Evolutionary conservation across 1,140 invertebrate species (phyloP).

Genomic region (Sarcophaga peregrina): DNA sequence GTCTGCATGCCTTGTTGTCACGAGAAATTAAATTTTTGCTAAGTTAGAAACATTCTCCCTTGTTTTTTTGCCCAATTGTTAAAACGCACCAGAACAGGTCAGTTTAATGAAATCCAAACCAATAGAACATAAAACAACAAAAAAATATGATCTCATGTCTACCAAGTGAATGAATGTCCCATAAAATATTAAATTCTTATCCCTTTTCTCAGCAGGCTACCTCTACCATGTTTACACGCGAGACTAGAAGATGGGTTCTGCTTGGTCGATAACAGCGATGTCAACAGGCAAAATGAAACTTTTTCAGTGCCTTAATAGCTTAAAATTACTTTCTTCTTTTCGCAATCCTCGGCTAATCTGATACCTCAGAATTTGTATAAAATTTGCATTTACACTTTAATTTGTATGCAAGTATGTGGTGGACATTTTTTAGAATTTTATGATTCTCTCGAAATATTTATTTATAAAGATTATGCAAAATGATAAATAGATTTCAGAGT

Average conservation of each 20-base stretch:
- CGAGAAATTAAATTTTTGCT: neutral
- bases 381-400: too few species aligned
- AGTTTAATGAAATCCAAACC: neutral
- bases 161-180: constrained; percentile 6
- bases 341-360: too few species aligned
- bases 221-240: constrained; percentile 7
- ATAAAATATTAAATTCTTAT: neutral
- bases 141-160: constrained; percentile 15
- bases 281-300: too few species aligned
- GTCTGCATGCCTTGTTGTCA: neutral
- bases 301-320: too few species aligned
- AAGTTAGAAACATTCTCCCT: neutral
- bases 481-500: too few species aligned
- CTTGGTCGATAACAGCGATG: neutral
- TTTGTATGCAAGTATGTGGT: too few species aligned
- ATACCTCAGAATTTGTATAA: too few species aligned
- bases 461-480: too few species aligned
- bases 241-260: neutral
- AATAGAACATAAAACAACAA: too few species aligned
- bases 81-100: neutral
- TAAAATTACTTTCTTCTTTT: too few species aligned
- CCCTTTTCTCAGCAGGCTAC: neutral
- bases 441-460: too few species aligned
- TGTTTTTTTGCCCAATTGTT: neutral
- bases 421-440: too few species aligned